A percentile compares a stretch with the other conserved stretches of the same genome.
Conservation (phyloP, 1,140 invertebrate species). For the Drosophila pruinosa region DNA sequence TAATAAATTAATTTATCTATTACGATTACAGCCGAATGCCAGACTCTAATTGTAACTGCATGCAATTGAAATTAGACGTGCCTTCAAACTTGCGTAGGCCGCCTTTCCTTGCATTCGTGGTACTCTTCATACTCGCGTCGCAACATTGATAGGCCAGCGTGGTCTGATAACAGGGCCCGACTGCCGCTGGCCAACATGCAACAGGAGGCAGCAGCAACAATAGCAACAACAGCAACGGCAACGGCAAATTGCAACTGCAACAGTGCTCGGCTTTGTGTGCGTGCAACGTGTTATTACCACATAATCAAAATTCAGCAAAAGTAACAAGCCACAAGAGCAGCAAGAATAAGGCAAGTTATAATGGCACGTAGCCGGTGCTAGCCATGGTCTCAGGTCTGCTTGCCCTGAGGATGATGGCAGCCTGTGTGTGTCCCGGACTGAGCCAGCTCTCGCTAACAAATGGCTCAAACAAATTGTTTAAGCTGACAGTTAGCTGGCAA, state of each 20-base stretch:
- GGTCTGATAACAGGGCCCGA: slow-evolving; percentile 65
- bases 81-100: slow-evolving; percentile 50
- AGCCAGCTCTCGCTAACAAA: slow-evolving; percentile 41
- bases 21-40: slow-evolving; percentile 44
- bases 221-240: neutral
- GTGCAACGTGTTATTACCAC: slow-evolving; percentile 78
- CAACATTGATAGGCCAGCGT: slow-evolving; percentile 28
- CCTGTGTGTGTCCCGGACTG: slow-evolving; percentile 47
- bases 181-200: slow-evolving; percentile 42
- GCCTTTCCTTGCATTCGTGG: too few species aligned
- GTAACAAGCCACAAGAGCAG: slow-evolving; percentile 22
- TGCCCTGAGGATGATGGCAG: slow-evolving; percentile 9
- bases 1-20: slow-evolving; percentile 78
- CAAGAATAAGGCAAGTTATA: slow-evolving; percentile 37
- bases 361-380: slow-evolving; percentile 56
- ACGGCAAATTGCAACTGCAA: slow-evolving; percentile 50
- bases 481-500: slow-evolving; percentile 69
- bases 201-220: slow-evolving; percentile 4
- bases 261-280: slow-evolving; percentile 56
- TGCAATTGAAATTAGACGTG: slow-evolving; percentile 67
- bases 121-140: neutral
- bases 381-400: slow-evolving; percentile 12
- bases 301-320: slow-evolving; percentile 72
- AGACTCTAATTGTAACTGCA: slow-evolving; percentile 66
- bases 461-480: slow-evolving; percentile 80